A percentile compares a stretch with the other conserved stretches of the same genome.
phyloP scores from a whole-genome alignment of 2,113 vertebrate species.

The Scomber scombrus region DNA sequence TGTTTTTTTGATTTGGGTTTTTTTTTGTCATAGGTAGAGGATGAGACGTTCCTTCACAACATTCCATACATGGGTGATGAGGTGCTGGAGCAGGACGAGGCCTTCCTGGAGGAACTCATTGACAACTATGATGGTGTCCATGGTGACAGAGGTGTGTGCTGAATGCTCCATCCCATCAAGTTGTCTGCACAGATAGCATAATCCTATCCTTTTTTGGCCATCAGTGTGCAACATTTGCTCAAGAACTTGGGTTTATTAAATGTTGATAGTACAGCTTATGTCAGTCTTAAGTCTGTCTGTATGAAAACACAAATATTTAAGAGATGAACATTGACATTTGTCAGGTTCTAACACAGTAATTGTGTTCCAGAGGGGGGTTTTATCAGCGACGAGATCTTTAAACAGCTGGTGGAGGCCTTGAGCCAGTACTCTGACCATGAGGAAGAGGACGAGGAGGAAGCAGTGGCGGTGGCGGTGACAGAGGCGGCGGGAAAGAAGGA shows the following conservation, averaged over 20 bases:
- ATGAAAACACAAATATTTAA: neutral
- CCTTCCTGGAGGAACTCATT: constrained; percentile 97
- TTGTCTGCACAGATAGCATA: neutral
- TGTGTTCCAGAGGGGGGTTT: constrained; percentile 88
- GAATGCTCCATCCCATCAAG: neutral
- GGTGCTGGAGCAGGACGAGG: constrained; percentile 97
- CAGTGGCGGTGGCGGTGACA: constrained; percentile 77
- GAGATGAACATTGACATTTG: neutral
- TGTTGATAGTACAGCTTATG: neutral
- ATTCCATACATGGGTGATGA: constrained; percentile 99
- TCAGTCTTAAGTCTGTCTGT: neutral
- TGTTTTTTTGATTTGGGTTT: too few species aligned
- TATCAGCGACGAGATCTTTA: constrained; percentile 95
- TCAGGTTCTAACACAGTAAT: constrained; percentile 12
- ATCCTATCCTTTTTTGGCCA: neutral
- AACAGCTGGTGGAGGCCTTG: constrained; percentile 95
- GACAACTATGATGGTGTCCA: constrained; percentile 99
- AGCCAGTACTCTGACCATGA: constrained; percentile 95
- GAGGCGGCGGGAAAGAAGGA: constrained; percentile 88
- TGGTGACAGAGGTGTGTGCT: constrained; percentile 92
- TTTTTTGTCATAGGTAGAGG: constrained; percentile 89
- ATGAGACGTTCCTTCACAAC: constrained; percentile 97
- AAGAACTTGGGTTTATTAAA: neutral
- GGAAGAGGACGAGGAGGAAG: constrained; percentile 91
- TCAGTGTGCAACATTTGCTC: neutral